Evolutionary conservation across 2,113 vertebrate species (phyloP).

Genomic region (Montifringilla adamsi): DNA sequence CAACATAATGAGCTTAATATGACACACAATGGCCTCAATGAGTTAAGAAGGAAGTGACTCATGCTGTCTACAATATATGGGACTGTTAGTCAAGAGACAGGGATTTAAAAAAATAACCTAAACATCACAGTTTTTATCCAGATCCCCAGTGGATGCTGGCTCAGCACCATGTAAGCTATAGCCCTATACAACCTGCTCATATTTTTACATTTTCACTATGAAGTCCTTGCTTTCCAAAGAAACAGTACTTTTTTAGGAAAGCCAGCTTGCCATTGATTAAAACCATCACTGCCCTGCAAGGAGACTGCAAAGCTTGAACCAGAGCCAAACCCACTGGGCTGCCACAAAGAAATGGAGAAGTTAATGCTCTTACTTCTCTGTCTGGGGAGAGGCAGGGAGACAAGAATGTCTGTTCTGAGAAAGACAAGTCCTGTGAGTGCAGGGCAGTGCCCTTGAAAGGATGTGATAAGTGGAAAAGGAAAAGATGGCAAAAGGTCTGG

Average conservation of each 20-base stretch:
- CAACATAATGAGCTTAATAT: slow-evolving; percentile 39
- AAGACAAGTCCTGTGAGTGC: rapidly evolving
- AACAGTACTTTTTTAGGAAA: slow-evolving; percentile 1
- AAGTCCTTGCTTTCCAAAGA: background rate
- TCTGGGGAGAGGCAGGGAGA: background rate
- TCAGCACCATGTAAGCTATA: background rate
- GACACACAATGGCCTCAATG: background rate
- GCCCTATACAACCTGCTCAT: background rate
- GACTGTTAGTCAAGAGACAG: background rate
- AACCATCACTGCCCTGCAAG: background rate
- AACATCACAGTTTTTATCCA: background rate
- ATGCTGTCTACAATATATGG: background rate
- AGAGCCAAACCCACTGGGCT: slow-evolving; percentile 1
- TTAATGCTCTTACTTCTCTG: background rate
- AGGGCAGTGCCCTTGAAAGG: rapidly evolving
- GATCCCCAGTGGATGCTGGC: background rate
- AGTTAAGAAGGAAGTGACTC: slow-evolving; percentile 47
- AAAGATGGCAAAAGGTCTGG: background rate
- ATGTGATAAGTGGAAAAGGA: background rate
- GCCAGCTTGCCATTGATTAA: background rate
- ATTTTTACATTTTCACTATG: background rate
- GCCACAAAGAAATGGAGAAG: background rate
- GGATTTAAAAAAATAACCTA: background rate
- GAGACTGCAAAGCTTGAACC: background rate
- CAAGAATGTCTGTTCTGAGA: background rate